These are phyloP conservation scores for Sericinus montela DNA, from an alignment of 2,888 invertebrate species.

Conservation along the genomic window DNA sequence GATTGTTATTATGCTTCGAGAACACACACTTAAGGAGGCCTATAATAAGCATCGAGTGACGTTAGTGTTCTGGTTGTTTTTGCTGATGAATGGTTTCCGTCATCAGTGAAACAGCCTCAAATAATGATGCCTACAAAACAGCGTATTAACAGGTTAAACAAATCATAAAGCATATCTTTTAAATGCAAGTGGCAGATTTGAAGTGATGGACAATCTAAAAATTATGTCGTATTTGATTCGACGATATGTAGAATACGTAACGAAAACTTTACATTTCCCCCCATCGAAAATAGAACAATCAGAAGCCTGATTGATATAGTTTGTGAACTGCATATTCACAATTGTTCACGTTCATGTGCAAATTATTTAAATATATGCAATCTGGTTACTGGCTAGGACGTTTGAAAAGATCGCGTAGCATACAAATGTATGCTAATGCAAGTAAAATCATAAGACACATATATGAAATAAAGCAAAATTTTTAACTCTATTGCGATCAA, in stretches of 20 bases:
- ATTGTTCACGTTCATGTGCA: constrained; percentile 18
- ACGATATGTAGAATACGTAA: background rate
- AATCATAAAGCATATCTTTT: no score
- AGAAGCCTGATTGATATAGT: constrained; percentile 1
- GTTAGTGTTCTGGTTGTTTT: no score
- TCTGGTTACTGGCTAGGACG: constrained; percentile 24
- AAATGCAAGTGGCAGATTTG: no score
- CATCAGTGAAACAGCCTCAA: no score
- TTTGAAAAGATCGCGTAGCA: constrained; percentile 29
- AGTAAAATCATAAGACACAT: constrained; percentile 31
- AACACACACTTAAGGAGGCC: no score
- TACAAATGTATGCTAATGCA: constrained; percentile 60
- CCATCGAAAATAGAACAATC: constrained; percentile 1
- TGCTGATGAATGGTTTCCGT: no score
- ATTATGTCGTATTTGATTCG: no score
- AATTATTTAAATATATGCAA: constrained; percentile 34
- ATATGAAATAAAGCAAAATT: constrained; percentile 1
- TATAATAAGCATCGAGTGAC: no score
- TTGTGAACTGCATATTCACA: constrained; percentile 10
- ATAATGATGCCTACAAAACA: no score
- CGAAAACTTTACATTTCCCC: background rate
- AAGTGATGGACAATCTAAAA: no score
- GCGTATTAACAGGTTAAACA: no score
- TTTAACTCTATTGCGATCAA: background rate
- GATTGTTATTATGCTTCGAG: no score